Base-by-base conservation (phyloP, 37 sponge, comb jelly and placozoan species). In the Beroe forskalii region DNA sequence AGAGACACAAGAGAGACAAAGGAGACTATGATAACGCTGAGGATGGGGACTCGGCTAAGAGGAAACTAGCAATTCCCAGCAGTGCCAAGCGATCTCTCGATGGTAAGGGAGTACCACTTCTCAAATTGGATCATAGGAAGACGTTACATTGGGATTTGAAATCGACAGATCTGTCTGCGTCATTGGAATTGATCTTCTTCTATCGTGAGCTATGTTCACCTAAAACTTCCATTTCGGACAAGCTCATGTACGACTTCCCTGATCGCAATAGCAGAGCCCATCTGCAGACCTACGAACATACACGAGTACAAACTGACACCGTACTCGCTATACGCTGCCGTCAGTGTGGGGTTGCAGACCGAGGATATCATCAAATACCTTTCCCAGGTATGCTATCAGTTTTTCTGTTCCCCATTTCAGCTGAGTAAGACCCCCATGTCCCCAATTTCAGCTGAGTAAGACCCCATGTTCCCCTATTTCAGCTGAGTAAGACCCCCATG, bases 281-380 rank as follows among this genome's bases (percentile, higher is more conserved):
- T 80, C 30, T 44, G 86, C n/a, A 43, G 86, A 25, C 86, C 86
- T 23, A 37, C 35, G 8, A 80, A 80, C 55, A 80, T 80, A 41
- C 86, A 80, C 55, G 86, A 80, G 55, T 40, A 38, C 66, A 94
- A 93, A 67, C 75, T 97, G 80, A 97, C 96, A 0, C 76, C 98
- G 9, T 97, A 97, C 90, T 96, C 96, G 0, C 89, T 97, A 75
- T 97, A 97, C 92, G 98, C 98, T n/a, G 98, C 98, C 60, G 95
- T 94, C 22, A 95, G 97, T 69, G 99, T 98, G 36, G 99, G 99
- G 22, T 92, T 97, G 24, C 95, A 95, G 93, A 98, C 99, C 20
- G 93, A 92, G 19, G 96, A 98, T 89, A 98, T 98, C 43, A 95
- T 98, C 66, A 95, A 96, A 66, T 98, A 98, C 72, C 76, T 98